A percentile compares a stretch with the other conserved stretches of the same genome.
Evolutionary conservation across 1,140 invertebrate species (phyloP).

Genomic region (Nasonia giraulti): DNA sequence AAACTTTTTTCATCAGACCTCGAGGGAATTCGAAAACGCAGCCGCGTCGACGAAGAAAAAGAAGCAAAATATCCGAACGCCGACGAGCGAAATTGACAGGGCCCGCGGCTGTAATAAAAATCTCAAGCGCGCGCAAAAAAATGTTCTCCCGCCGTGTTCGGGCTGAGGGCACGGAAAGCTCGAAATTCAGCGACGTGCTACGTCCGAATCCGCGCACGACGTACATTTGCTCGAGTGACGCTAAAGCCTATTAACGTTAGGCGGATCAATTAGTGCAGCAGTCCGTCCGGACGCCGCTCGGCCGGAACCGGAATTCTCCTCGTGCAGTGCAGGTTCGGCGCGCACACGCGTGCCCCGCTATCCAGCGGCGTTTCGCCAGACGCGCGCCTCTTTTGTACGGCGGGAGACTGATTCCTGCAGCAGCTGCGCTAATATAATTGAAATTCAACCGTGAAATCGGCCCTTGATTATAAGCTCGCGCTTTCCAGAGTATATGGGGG

Average conservation of each 20-base stretch:
- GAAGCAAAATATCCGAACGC: not conserved
- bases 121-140: not conserved
- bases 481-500: no score
- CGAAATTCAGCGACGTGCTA: not conserved
- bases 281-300: conserved; percentile 1
- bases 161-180: not conserved
- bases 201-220: not conserved
- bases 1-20: conserved; percentile 1
- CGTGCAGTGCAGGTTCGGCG: not conserved
- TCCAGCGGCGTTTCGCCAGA: no score
- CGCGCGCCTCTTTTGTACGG: no score
- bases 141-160: not conserved
- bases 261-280: conserved; percentile 41
- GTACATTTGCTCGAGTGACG: conserved; percentile 43
- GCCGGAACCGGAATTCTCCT: not conserved
- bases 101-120: not conserved
- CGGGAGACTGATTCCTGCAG: not conserved
- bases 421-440: no score
- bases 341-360: not conserved
- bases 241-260: conserved; percentile 49
- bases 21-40: not conserved
- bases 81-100: not conserved
- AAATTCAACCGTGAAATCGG: no score
- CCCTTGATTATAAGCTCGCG: no score
- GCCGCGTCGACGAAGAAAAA: no score